Base-by-base conservation (phyloP, 1,140 invertebrate genomes). In the Atta colombica region DNA sequence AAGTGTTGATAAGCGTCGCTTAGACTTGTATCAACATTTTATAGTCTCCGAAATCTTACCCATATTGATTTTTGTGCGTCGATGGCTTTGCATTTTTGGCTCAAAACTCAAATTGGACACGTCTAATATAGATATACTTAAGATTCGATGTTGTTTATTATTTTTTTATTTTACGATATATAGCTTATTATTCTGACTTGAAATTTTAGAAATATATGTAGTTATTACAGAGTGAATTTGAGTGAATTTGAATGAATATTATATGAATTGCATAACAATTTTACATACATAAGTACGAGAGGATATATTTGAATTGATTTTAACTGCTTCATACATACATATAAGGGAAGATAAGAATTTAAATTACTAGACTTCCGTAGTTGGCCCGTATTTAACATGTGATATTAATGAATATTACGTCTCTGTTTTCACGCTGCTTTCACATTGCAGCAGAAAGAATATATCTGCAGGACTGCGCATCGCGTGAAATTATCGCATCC, bases 401-500 rank as follows among this genome's bases (percentile, higher is more conserved):
- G 51, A 81, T 72, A 45, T 71, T 81, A 81, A 72, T 60, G 78
- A 81, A 35, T 58, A 35, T 58, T 71, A 63, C 66, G 16, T 72
- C n/a, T 53, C 49, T 72, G 66, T 81, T 81, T 72, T 81, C 51
- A 31, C 66, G 31, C 49, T 10, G 77, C 49, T 69, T 25, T 69
- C 58, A 81, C 60, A 58, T 81, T 72, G 18, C 66, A 81, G 49
- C 66, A 25, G 66, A 18, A 72, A 72, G 25, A 53, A 5, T 81
- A 5, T 81, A 71, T 71, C 21, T 28, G 35, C 35, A 45, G 51
- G 51, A 71, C 31, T n/a, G 66, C 6, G 65, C 60, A 81, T n/a
- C 35, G 31, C 21, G 51, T 35, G 31, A 81, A 81, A 81, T 81
- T 81, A 81, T 81, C 58, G 78, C 66, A 72, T 81, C 78, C 66